Conservation (phyloP, 2,797 vertebrate species). For the Halcyon leucocephala region DNA sequence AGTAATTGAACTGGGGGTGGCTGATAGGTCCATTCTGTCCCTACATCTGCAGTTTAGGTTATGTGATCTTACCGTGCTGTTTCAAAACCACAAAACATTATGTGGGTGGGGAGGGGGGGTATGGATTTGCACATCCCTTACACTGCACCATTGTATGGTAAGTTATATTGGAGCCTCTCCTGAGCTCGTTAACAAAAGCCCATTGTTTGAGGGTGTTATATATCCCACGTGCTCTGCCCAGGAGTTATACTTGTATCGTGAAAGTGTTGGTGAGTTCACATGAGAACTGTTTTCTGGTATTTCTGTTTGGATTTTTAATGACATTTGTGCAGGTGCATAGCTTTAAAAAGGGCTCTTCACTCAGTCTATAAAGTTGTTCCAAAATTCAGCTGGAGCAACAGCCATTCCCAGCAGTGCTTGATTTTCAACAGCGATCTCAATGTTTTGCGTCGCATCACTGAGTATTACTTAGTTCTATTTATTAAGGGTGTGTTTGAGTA, state of each 20-base stretch:
- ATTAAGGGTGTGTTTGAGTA: background rate
- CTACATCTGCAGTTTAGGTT: background rate
- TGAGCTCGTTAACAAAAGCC: slow-evolving; percentile 55
- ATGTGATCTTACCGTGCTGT: background rate
- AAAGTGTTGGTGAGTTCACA: background rate
- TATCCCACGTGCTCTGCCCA: background rate
- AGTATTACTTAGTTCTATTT: background rate
- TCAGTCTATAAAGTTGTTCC: background rate
- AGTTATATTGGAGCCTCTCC: slow-evolving; percentile 37
- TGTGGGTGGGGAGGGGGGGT: background rate
- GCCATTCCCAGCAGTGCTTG: background rate
- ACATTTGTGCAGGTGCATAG: slow-evolving; percentile 10
- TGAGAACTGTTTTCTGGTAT: background rate
- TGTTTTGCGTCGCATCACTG: background rate
- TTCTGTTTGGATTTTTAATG: background rate
- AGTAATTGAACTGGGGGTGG: background rate
- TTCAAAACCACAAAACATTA: background rate
- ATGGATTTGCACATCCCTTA: slow-evolving; percentile 4
- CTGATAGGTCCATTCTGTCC: background rate
- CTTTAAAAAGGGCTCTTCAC: background rate
- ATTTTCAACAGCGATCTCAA: background rate
- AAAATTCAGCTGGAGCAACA: background rate
- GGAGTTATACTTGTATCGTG: background rate
- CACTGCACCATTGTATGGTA: slow-evolving; percentile 65
- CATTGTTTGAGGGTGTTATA: slow-evolving; percentile 51